Conservation (phyloP, 2,888 invertebrate species). For the Perithous albicinctus region DNA sequence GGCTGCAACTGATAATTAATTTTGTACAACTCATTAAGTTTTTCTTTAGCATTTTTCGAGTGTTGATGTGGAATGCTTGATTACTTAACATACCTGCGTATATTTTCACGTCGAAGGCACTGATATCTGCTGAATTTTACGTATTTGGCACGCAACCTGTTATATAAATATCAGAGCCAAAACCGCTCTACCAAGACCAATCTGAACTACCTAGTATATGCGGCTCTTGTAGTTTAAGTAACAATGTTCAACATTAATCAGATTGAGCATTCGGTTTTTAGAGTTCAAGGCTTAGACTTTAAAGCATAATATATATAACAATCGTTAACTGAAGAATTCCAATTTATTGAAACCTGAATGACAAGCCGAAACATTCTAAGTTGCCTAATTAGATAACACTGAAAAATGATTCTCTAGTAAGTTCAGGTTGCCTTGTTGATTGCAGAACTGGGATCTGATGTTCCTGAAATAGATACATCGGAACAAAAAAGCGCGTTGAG, state of each 20-base stretch:
- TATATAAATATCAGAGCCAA: background rate
- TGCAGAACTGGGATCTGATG: constrained; percentile 66
- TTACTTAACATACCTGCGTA: background rate
- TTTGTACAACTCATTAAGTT: background rate
- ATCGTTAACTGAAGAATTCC: too few relatives aligned
- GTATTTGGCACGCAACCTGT: background rate
- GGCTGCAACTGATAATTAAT: constrained; percentile 59
- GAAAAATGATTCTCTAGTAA: constrained; percentile 15
- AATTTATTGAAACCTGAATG: background rate
- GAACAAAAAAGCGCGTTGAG: constrained; percentile 34
- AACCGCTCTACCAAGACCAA: background rate
- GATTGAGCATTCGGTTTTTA: background rate
- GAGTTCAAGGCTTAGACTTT: background rate
- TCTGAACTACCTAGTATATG: background rate
- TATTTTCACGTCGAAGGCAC: background rate
- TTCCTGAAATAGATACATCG: constrained; percentile 52
- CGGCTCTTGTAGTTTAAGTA: background rate
- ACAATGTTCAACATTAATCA: background rate
- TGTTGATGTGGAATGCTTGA: background rate
- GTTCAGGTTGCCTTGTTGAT: constrained; percentile 61
- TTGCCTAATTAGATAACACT: background rate
- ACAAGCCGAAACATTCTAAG: background rate
- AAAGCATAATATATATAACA: background rate
- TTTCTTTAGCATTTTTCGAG: background rate
- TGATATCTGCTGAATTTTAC: background rate